Conservation (phyloP, 2,113 vertebrate species). For the Syngnathus floridae region DNA sequence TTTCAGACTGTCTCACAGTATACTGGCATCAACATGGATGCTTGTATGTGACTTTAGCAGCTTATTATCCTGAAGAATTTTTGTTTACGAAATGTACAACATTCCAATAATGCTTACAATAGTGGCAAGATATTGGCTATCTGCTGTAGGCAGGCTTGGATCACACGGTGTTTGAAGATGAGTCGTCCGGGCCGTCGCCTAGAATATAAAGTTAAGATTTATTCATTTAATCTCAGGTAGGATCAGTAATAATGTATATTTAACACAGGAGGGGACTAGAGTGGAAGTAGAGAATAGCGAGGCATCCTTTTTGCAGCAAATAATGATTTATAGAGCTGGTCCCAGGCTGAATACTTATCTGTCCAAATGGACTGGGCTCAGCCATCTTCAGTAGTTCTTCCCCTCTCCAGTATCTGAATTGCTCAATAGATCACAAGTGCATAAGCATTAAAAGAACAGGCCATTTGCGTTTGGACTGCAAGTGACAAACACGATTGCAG, state of each 20-base stretch:
- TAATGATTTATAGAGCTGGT: constrained; percentile 9
- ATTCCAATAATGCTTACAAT: not conserved
- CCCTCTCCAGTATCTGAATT: not conserved
- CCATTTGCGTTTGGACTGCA: constrained; percentile 31
- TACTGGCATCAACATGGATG: not conserved
- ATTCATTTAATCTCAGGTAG: constrained; percentile 32
- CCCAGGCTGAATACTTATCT: not conserved
- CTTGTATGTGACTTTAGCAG: not conserved
- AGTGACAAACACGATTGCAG: constrained; percentile 21
- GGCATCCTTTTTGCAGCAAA: not conserved
- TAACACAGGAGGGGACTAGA: constrained; percentile 1
- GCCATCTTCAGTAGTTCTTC: constrained; percentile 1
- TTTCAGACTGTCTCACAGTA: not conserved
- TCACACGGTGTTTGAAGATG: constrained; percentile 22
- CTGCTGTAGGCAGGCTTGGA: constrained; percentile 19
- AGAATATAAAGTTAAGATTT: constrained; percentile 42
- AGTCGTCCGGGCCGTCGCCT: constrained; percentile 28
- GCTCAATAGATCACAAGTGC: constrained; percentile 1
- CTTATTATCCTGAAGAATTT: not conserved
- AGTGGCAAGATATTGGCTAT: not conserved
- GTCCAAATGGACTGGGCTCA: not conserved
- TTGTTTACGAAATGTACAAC: not conserved
- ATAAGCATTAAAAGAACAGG: constrained; percentile 7
- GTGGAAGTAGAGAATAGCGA: not conserved
- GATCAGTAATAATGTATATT: constrained; percentile 34